phyloP scores from a whole-genome alignment of 2,113 vertebrate species.

The Chaenogobius annularis region DNA sequence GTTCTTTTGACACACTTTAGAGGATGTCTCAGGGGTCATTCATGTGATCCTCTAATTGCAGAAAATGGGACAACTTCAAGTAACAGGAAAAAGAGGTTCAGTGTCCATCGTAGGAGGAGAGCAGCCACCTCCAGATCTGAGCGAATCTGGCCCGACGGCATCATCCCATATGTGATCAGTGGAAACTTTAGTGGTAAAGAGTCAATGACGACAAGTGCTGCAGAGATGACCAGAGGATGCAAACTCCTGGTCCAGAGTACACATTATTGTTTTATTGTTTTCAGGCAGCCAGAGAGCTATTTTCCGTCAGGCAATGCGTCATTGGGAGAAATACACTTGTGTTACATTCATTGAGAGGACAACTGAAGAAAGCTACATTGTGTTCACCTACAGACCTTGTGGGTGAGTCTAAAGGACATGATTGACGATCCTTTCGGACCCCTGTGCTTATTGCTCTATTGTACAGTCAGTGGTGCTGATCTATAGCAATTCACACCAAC shows the following conservation, averaged over 20 bases:
- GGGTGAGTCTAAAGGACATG: constrained; percentile 79
- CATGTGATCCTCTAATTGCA: background rate
- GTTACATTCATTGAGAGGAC: constrained; percentile 95
- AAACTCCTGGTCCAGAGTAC: background rate
- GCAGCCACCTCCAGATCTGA: constrained; percentile 92
- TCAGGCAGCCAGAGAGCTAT: constrained; percentile 94
- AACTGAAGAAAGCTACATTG: constrained; percentile 95
- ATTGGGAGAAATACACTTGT: constrained; percentile 97
- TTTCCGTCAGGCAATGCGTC: constrained; percentile 97
- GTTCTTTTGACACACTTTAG: background rate
- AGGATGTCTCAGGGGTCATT: background rate
- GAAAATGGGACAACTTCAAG: constrained; percentile 2
- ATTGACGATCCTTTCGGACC: background rate
- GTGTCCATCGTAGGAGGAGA: constrained; percentile 72
- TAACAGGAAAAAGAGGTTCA: constrained; percentile 51
- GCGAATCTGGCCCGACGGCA: constrained; percentile 93
- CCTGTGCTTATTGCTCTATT: background rate
- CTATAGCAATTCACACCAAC: background rate
- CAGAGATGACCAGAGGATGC: background rate
- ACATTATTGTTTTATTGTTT: constrained; percentile 20
- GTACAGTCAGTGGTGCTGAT: background rate
- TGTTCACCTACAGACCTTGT: constrained; percentile 95
- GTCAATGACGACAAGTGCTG: background rate
- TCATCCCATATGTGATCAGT: constrained; percentile 96
- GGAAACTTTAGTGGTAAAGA: constrained; percentile 90